These are phyloP conservation scores for Cephus nigrinus DNA, from an alignment of 2,888 invertebrate genomes.

Conservation along the genomic window DNA sequence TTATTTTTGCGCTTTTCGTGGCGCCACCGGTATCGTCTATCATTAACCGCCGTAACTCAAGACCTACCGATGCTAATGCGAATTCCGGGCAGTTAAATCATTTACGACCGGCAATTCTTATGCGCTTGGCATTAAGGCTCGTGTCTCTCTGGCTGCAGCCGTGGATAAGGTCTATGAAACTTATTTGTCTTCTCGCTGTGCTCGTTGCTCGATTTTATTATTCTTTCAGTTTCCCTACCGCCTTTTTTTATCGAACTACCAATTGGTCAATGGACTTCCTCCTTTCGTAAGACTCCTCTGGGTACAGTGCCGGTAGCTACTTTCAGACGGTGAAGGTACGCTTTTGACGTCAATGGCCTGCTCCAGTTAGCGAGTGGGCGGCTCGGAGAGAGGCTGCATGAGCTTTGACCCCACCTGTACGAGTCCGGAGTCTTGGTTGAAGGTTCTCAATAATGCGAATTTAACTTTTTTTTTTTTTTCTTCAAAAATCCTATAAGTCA, in stretches of 20 bases:
- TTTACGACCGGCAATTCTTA: neutral
- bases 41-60: constrained; percentile 54
- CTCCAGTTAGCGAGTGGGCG: constrained; percentile 14
- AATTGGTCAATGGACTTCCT: neutral
- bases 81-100: constrained; percentile 35
- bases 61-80: constrained; percentile 56
- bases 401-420: constrained; percentile 39
- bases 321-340: constrained; percentile 16
- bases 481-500: neutral
- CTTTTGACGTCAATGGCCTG: constrained; percentile 15
- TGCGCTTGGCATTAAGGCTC: neutral
- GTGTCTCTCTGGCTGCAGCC: neutral
- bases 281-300: neutral
- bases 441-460: neutral
- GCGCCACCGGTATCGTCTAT: constrained; percentile 33
- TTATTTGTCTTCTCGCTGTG: neutral
- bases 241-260: neutral
- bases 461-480: too few relatives aligned
- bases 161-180: neutral
- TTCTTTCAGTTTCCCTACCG: neutral
- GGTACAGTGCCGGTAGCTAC: neutral
- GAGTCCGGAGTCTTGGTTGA: neutral
- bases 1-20: neutral
- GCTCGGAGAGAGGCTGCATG: constrained; percentile 20
- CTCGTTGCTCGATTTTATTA: neutral